Evolutionary conservation across 2,888 invertebrate genomes (phyloP).

Genomic region (Zaprionus bogoriensis): DNA sequence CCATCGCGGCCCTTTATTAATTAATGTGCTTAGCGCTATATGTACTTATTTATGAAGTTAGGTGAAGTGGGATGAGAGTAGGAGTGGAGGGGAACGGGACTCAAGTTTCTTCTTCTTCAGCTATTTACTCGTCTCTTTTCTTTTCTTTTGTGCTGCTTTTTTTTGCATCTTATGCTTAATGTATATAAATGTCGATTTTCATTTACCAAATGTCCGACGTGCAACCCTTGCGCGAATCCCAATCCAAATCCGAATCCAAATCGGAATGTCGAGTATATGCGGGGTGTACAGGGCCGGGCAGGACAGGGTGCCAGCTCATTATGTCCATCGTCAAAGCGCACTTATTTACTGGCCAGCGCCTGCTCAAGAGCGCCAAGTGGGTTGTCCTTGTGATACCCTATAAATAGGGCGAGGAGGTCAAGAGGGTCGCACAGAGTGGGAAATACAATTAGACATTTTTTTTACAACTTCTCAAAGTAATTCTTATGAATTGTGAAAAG

Average conservation of each 20-base stretch:
- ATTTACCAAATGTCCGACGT: constrained; percentile 67
- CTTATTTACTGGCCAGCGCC: constrained; percentile 57
- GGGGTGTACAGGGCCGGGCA: too few relatives aligned
- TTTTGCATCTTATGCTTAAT: constrained; percentile 52
- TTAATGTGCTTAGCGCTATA: constrained; percentile 41
- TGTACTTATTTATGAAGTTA: constrained; percentile 13
- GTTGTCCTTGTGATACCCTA: constrained; percentile 10
- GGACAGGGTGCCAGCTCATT: constrained; percentile 37
- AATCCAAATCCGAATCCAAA: not conserved
- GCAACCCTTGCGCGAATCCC: constrained; percentile 57
- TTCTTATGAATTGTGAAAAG: too few relatives aligned
- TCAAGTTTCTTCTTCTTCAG: not conserved
- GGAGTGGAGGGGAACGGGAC: not conserved
- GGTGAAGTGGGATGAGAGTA: not conserved
- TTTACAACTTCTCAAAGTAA: too few relatives aligned
- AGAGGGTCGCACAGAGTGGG: not conserved
- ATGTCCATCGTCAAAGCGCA: constrained; percentile 40
- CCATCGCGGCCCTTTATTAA: constrained; percentile 31
- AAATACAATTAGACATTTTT: too few relatives aligned
- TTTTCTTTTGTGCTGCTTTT: not conserved
- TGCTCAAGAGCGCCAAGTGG: too few relatives aligned
- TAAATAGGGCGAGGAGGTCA: not conserved
- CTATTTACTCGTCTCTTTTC: constrained; percentile 20
- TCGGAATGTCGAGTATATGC: not conserved
- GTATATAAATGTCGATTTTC: constrained; percentile 80